Base-by-base conservation (phyloP, 2,888 invertebrate species). In the Didymodactylos carnosus region DNA sequence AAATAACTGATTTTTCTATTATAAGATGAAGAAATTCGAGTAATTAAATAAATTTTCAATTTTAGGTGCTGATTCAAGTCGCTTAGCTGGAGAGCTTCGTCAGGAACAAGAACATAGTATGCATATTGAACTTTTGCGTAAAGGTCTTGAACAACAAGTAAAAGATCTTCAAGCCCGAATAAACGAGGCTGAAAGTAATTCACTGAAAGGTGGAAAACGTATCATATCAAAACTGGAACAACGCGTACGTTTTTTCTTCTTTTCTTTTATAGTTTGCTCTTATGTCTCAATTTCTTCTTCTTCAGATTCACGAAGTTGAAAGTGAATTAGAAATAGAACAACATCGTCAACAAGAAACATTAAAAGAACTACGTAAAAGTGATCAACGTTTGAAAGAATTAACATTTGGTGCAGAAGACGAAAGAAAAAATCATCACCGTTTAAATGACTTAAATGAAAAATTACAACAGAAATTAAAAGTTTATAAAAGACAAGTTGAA, bases 401-500 rank as follows among this genome's bases (percentile, higher is more conserved):
- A 83, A 91, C 91, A 88, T 93, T 93, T 92, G 89, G 92, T 78
- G 77, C 92, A 77, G 97, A 98, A 83, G 98, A 98, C 85, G 98
- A 98, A 87, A 92, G 94, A 87, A 98, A 98, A 89, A 95, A 95
- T 87, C 94, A 97, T 87, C 94, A 97, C 85, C 92, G 95, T 83
- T 92, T 97, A 90, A 94, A 95, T 86, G 97, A 97, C 87, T 89
- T 97, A 83, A 94, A 95, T 80, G 98, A 98, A 88, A 97, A 97
- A 88, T 89, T 98, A 81, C 77, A 77, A 77, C 92, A 93, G 87
- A 98, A 98, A 90, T 94, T 98, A 89, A 97, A 97, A 89, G 94
- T 94, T 81, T 98, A 95, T 91, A 98, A 97, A 91, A 91, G 95
- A 88, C 97, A 98, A 88, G 94, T 97, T 84, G 97, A 98, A 84